phyloP scores from a whole-genome alignment of 2,888 invertebrate species.

The Yponomeuta evonymella region DNA sequence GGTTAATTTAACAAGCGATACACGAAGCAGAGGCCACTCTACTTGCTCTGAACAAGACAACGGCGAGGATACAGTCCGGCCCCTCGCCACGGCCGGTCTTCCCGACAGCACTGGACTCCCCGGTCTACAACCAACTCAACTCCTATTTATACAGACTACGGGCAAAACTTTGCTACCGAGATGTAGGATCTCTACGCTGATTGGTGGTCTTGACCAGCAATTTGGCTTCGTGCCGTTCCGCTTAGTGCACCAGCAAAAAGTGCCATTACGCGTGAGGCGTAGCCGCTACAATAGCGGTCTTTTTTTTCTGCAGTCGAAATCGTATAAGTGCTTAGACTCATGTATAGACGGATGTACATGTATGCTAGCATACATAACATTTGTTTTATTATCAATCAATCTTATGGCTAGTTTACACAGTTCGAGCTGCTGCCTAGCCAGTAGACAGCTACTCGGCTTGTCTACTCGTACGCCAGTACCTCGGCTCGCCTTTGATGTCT shows the following conservation, averaged over 20 bases:
- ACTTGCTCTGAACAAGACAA: constrained; percentile 48
- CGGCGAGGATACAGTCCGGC: constrained; percentile 69
- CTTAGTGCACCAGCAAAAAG: constrained; percentile 58
- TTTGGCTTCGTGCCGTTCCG: constrained; percentile 51
- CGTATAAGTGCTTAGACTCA: not conserved
- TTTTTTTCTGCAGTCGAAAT: constrained; percentile 8
- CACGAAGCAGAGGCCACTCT: constrained; percentile 74
- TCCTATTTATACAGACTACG: constrained; percentile 34
- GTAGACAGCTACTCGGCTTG: too few relatives aligned
- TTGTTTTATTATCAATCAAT: too few relatives aligned
- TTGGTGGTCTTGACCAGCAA: constrained; percentile 40
- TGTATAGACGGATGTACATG: too few relatives aligned
- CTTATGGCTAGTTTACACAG: too few relatives aligned
- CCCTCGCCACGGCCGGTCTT: constrained; percentile 72
- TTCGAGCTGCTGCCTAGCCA: too few relatives aligned
- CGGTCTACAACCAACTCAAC: constrained; percentile 22
- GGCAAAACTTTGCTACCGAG: constrained; percentile 50
- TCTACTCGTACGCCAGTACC: too few relatives aligned
- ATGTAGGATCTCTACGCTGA: constrained; percentile 40
- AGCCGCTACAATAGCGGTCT: not conserved
- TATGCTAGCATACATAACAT: too few relatives aligned
- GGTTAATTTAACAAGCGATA: constrained; percentile 73
- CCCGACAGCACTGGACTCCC: constrained; percentile 71
- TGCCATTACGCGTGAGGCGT: constrained; percentile 16
- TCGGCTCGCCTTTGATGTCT: too few relatives aligned